Evolutionary conservation across 2,113 vertebrate species (phyloP).

Genomic region (Cettia cetti): DNA sequence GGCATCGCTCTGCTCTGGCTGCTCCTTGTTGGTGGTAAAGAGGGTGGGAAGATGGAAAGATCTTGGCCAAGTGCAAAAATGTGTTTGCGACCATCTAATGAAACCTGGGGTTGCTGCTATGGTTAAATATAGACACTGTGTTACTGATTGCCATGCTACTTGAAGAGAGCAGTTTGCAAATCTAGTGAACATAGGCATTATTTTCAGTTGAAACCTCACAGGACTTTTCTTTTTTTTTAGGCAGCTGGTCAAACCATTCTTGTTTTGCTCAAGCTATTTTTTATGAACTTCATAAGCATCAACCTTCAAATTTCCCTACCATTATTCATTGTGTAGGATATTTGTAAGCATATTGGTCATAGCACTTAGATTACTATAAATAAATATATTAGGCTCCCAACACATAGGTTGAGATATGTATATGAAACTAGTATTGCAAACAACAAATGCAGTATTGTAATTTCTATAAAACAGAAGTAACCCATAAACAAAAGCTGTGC

Average conservation of each 20-base stretch:
- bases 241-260: neutral
- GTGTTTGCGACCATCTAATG: fast-evolving
- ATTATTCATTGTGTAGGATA: neutral
- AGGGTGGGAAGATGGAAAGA: neutral
- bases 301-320: neutral
- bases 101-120: neutral
- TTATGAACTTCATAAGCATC: neutral
- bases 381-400: neutral
- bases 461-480: neutral
- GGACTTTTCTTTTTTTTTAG: neutral
- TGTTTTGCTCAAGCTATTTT: neutral
- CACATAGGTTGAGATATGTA: neutral
- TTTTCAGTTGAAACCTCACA: neutral
- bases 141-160: neutral
- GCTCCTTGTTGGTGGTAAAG: fast-evolving
- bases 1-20: neutral
- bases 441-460: neutral
- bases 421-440: neutral
- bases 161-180: neutral
- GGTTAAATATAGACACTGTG: neutral
- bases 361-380: neutral
- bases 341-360: neutral
- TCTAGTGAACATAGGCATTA: neutral
- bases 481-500: neutral
- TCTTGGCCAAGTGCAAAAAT: neutral